Evolutionary conservation across 2,888 invertebrate genomes (phyloP).

Genomic region (Uloborus plumipes): DNA sequence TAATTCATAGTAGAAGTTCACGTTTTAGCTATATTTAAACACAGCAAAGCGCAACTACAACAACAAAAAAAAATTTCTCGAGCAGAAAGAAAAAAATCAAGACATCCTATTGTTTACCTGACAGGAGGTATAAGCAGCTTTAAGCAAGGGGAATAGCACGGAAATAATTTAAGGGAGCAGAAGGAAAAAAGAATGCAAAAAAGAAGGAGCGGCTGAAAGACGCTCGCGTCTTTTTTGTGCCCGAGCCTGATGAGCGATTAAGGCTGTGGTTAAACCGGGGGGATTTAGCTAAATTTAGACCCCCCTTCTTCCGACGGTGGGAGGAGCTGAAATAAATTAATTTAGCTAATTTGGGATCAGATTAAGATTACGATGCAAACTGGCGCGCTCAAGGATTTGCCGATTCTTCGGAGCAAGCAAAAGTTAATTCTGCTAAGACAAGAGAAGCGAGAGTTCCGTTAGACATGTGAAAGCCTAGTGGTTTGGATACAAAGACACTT

Average conservation of each 20-base stretch:
- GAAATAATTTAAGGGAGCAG: constrained; percentile 46
- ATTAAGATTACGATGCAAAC: constrained; percentile 7
- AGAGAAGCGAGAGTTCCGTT: too few species aligned
- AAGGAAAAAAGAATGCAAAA: constrained; percentile 18
- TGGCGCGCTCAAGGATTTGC: too few species aligned
- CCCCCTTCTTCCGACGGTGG: not conserved
- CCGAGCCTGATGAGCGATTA: constrained; percentile 45
- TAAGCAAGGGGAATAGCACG: constrained; percentile 49
- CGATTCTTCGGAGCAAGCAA: too few species aligned
- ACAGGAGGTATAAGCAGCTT: constrained; percentile 58
- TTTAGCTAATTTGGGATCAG: constrained; percentile 24
- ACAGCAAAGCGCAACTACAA: constrained; percentile 9
- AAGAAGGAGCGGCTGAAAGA: constrained; percentile 19
- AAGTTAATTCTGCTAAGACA: too few species aligned
- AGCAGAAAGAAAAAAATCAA: constrained; percentile 42
- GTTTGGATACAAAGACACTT: too few species aligned
- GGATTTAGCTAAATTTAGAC: constrained; percentile 24
- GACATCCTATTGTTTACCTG: constrained; percentile 65
- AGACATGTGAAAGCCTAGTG: too few species aligned
- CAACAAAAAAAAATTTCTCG: constrained; percentile 22
- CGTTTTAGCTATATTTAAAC: constrained; percentile 61
- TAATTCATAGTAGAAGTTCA: constrained; percentile 39
- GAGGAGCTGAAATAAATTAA: constrained; percentile 40
- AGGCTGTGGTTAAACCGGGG: constrained; percentile 1
- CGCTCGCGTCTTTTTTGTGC: constrained; percentile 14